Base-by-base conservation (phyloP, 2,113 vertebrate species). In the Centrocercus urophasianus region DNA sequence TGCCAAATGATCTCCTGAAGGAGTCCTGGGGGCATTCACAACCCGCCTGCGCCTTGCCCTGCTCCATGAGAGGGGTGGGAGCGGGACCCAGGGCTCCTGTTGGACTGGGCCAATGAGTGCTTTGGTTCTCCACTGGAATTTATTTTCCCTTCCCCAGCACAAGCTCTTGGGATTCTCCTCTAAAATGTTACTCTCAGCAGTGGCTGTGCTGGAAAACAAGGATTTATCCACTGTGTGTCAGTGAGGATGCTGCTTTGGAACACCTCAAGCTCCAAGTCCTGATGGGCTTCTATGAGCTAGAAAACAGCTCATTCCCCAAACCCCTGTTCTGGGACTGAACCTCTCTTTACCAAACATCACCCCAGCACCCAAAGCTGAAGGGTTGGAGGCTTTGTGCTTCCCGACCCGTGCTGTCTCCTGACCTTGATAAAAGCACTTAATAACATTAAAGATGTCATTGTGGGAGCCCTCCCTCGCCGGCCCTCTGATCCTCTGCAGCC, bases 381-480 rank as follows among this genome's bases (percentile, higher is more conserved):
- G 3, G 48, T 78, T 22, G 5, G 72, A 60, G 60, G 36, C 43
- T 91, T 90, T 69, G 73, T 0, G 2, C 57, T 94, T 80, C 34
- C 72, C 3, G 18, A 70, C 81, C 92, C 81, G 40, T 64, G 56
- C 34, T 54, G 87, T 67, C 86, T 84, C 34, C 89, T 84, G 96
- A 95, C 96, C 96, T 97, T 96, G 95, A 90, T 95, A 90, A 96
- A 96, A 93, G 93, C 86, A 86, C 88, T 96, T 97, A 96, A 96
- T 96, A 95, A 91, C 90, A 93, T 95, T 91, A 96, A 96, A 94
- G 90, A 78, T 88, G 90, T 86, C 91, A 87, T 79, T 8, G 3
- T 27, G 20, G 93, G 59, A 72, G 80, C 88, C 83, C 84, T 93
- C 63, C 82, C 75, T 86, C 25, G 40, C 70, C 1, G 0, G 24